A percentile compares a stretch with the other conserved stretches of the same genome.
Evolutionary conservation across 2,888 invertebrate species (phyloP).

Genomic region (Sturmia bella): DNA sequence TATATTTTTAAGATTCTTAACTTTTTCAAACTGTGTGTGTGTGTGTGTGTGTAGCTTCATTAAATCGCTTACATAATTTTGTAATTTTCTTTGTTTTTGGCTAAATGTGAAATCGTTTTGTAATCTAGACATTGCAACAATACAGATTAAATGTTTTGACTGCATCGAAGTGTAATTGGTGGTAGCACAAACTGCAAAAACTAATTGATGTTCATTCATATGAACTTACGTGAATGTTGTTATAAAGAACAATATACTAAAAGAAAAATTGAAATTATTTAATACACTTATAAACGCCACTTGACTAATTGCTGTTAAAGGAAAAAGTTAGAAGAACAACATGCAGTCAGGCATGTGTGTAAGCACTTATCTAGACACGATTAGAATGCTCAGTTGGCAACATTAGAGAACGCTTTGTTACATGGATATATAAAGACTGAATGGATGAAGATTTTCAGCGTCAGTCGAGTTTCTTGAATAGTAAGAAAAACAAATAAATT

Average conservation of each 20-base stretch:
- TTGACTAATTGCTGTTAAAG: conserved; percentile 63
- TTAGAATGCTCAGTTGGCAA: conserved; percentile 35
- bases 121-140: conserved; percentile 32
- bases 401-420: conserved; percentile 24
- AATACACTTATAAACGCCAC: conserved; percentile 39
- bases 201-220: conserved; percentile 51
- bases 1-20: too few relatives aligned
- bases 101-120: conserved; percentile 51
- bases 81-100: not conserved
- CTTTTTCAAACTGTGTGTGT: too few relatives aligned
- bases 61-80: too few relatives aligned
- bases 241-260: conserved; percentile 7
- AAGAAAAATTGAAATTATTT: conserved; percentile 32
- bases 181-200: conserved; percentile 8
- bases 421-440: conserved; percentile 59
- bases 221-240: conserved; percentile 6
- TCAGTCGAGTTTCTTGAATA: conserved; percentile 51
- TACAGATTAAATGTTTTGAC: conserved; percentile 13
- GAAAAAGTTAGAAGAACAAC: conserved; percentile 44
- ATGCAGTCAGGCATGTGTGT: too few relatives aligned
- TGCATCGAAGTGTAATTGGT: conserved; percentile 26
- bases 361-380: too few relatives aligned
- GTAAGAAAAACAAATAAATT: conserved; percentile 37
- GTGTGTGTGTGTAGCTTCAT: too few relatives aligned
- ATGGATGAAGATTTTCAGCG: conserved; percentile 33